phyloP scores from a whole-genome alignment of 2,113 vertebrate species.

The human region DNA sequence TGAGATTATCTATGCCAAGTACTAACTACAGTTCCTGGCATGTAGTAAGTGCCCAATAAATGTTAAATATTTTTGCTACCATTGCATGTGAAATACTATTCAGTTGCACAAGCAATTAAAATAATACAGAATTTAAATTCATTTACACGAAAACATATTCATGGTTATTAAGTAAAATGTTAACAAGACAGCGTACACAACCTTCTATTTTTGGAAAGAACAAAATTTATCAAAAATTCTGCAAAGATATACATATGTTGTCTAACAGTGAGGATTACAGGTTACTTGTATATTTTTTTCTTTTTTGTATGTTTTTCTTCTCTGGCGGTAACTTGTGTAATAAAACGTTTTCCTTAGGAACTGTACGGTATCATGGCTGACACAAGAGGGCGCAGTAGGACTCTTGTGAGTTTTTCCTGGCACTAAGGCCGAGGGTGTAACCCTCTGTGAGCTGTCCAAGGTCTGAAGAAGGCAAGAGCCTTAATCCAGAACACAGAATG shows the following conservation, averaged over 20 bases:
- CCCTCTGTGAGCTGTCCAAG: background rate
- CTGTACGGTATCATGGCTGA: background rate
- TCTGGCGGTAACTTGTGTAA: fast-evolving
- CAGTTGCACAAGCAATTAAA: background rate
- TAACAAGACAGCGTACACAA: background rate
- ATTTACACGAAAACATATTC: background rate
- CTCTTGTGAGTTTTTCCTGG: background rate
- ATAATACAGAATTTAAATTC: background rate
- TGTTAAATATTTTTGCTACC: background rate
- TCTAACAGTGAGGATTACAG: background rate
- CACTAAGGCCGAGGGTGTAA: fast-evolving
- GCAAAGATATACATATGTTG: background rate
- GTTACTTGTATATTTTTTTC: background rate
- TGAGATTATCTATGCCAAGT: background rate
- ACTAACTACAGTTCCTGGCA: background rate
- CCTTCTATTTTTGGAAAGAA: background rate
- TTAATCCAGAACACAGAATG: background rate
- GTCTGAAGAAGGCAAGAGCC: background rate
- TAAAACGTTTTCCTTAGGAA: background rate
- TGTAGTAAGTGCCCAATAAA: background rate
- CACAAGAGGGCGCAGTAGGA: constrained; percentile 62
- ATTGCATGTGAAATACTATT: background rate
- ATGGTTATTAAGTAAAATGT: background rate
- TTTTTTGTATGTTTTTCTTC: background rate
- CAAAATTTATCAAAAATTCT: background rate